Conservation (phyloP, 2,797 vertebrate genomes). For the Scolopax rusticola region DNA sequence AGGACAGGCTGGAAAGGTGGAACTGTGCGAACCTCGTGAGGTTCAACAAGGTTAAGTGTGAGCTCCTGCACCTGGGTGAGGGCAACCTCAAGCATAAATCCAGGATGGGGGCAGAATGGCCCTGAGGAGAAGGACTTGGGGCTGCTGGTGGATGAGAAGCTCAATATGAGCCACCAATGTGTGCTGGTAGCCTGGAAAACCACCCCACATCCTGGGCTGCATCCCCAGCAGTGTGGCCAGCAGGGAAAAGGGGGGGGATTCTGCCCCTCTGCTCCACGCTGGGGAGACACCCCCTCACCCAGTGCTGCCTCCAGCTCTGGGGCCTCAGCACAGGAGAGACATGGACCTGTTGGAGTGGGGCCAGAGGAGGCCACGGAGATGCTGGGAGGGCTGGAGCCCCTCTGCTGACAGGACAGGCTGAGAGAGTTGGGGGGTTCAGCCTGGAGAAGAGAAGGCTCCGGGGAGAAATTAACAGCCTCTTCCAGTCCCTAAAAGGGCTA, state of each 20-base stretch:
- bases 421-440: background rate
- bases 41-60: background rate
- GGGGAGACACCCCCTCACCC: too few species aligned
- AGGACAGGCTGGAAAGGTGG: background rate
- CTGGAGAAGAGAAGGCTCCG: background rate
- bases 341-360: too few species aligned
- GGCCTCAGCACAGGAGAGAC: too few species aligned
- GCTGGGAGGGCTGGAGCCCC: too few species aligned
- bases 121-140: background rate
- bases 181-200: background rate
- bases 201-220: background rate
- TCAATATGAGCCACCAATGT: background rate
- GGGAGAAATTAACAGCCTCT: background rate
- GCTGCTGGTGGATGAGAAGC: background rate
- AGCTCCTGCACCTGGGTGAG: background rate
- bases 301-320: too few species aligned
- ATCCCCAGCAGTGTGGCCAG: background rate
- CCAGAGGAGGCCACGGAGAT: too few species aligned
- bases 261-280: too few species aligned
- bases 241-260: background rate
- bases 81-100: background rate
- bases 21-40: background rate
- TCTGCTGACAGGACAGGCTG: too few species aligned
- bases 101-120: background rate
- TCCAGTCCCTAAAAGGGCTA: background rate